Percentiles rank a stretch among this genome's conserved stretches.
Conservation (phyloP, 2,797 vertebrate genomes). For the Esox masquinongy region DNA sequence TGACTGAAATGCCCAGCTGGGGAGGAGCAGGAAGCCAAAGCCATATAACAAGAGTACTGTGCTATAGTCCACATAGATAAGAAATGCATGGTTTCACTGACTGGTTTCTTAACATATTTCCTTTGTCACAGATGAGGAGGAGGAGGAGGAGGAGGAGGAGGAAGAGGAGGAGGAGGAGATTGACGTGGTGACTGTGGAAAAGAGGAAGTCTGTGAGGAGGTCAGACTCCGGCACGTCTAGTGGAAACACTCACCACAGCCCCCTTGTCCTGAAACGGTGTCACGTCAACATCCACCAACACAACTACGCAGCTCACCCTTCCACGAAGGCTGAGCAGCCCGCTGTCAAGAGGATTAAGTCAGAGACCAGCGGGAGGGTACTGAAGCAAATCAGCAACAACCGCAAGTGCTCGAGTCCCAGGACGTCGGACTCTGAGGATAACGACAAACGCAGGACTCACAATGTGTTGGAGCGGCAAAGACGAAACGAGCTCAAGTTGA, state of each 20-base stretch:
- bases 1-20: constrained; percentile 33
- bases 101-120: constrained; percentile 7
- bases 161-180: constrained; percentile 84
- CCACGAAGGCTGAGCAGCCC: constrained; percentile 74
- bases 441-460: constrained; percentile 87
- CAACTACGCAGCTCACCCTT: constrained; percentile 87
- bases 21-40: neutral
- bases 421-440: constrained; percentile 83
- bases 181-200: constrained; percentile 89
- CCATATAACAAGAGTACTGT: neutral
- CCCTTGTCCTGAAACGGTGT: constrained; percentile 85
- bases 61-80: neutral
- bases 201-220: constrained; percentile 61
- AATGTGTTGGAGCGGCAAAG: constrained; percentile 92
- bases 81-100: constrained; percentile 20
- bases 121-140: constrained; percentile 65
- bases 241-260: constrained; percentile 77
- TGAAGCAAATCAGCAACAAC: constrained; percentile 83
- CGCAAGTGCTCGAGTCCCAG: constrained; percentile 82
- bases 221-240: constrained; percentile 64
- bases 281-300: constrained; percentile 89
- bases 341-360: constrained; percentile 79
- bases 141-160: constrained; percentile 29
- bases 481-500: constrained; percentile 86
- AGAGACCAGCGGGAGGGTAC: constrained; percentile 73